phyloP scores from a whole-genome alignment of 2,113 vertebrate species.

The Corythoichthys haematopterus region DNA sequence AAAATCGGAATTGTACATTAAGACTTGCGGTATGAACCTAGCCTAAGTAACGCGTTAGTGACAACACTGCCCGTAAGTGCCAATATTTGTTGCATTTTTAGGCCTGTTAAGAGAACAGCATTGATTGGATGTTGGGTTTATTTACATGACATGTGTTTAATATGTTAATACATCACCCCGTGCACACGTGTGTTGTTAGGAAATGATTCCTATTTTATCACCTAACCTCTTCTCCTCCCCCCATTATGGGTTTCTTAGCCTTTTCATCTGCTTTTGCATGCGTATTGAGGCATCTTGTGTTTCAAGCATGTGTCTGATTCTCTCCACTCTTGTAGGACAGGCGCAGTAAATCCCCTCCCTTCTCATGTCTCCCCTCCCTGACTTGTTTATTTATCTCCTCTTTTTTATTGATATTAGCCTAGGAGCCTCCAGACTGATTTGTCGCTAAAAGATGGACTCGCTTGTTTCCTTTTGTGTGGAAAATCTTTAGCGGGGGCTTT shows the following conservation, averaged over 20 bases:
- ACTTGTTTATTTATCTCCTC: slow-evolving; percentile 82
- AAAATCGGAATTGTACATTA: no score
- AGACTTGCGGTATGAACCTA: no score
- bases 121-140: neutral
- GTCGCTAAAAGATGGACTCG: slow-evolving; percentile 98
- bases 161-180: slow-evolving; percentile 25
- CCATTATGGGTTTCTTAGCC: neutral
- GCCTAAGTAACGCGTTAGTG: no score
- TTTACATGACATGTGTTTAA: slow-evolving; percentile 5
- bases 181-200: slow-evolving; percentile 7
- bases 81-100: no score
- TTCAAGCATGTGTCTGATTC: slow-evolving; percentile 43
- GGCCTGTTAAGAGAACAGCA: no score
- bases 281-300: slow-evolving; percentile 10
- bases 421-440: slow-evolving; percentile 92
- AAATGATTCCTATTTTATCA: neutral
- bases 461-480: slow-evolving; percentile 99
- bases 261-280: slow-evolving; percentile 3
- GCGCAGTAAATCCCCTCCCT: slow-evolving; percentile 70
- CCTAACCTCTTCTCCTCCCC: slow-evolving; percentile 11
- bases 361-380: neutral
- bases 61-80: no score
- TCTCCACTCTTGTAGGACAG: slow-evolving; percentile 57
- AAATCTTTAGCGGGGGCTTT: slow-evolving; percentile 90
- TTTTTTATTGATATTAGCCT: slow-evolving; percentile 83